phyloP scores from a whole-genome alignment of 2,888 invertebrate genomes.

The Hyalella azteca region DNA sequence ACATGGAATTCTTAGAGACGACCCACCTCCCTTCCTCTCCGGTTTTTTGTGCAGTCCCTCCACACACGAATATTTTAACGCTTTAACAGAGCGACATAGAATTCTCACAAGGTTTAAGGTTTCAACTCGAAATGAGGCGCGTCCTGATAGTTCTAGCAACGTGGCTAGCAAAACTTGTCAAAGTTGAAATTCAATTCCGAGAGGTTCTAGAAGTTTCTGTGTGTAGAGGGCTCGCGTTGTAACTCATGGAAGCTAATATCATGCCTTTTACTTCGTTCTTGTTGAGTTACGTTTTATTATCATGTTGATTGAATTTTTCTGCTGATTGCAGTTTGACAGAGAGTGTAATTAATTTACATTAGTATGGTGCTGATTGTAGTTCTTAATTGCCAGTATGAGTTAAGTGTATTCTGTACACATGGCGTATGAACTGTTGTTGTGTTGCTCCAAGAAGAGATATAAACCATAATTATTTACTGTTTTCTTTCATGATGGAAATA shows the following conservation, averaged over 20 bases:
- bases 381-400: constrained; percentile 23
- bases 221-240: too few relatives aligned
- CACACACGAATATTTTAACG: background rate
- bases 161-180: too few relatives aligned
- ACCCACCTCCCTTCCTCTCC: background rate
- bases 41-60: background rate
- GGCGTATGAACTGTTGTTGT: constrained; percentile 19
- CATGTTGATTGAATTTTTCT: background rate
- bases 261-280: background rate
- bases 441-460: constrained; percentile 35
- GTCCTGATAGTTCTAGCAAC: background rate
- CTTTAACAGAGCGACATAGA: too few relatives aligned
- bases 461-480: constrained; percentile 32
- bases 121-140: too few relatives aligned
- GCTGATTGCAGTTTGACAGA: background rate
- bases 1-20: constrained; percentile 8
- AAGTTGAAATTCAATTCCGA: too few relatives aligned
- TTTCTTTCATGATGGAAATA: constrained; percentile 33
- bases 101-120: too few relatives aligned
- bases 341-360: constrained; percentile 7
- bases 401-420: constrained; percentile 25
- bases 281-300: background rate
- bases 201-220: too few relatives aligned
- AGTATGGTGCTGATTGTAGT: constrained; percentile 26
- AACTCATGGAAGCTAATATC: too few relatives aligned